These are phyloP conservation scores for Nilaparvata lugens DNA, from an alignment of 1,140 invertebrate species.

Conservation along the genomic window DNA sequence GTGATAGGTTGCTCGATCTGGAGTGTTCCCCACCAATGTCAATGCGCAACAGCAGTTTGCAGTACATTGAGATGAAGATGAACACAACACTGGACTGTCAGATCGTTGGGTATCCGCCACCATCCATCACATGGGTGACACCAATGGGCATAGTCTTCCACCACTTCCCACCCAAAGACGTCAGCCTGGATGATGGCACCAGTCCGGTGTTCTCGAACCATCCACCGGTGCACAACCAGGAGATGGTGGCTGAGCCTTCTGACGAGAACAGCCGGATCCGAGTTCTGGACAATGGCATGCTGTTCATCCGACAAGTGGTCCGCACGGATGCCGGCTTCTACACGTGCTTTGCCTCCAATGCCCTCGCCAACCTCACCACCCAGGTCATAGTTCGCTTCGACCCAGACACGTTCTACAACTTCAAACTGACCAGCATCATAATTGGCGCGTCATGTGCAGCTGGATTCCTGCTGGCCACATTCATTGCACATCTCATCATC, in stretches of 20 bases:
- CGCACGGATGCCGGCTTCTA: slow-evolving; percentile 80
- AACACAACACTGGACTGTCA: slow-evolving; percentile 67
- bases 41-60: slow-evolving; percentile 41
- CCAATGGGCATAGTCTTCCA: slow-evolving; percentile 57
- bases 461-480: slow-evolving; percentile 66
- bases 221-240: slow-evolving; percentile 45
- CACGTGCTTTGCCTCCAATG: slow-evolving; percentile 75
- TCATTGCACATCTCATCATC: slow-evolving; percentile 63
- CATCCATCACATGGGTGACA: slow-evolving; percentile 79
- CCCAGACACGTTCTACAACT: slow-evolving; percentile 66
- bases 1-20: slow-evolving; percentile 37
- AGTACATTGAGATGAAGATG: slow-evolving; percentile 48
- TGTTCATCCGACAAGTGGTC: slow-evolving; percentile 52
- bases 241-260: slow-evolving; percentile 32
- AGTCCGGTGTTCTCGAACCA: slow-evolving; percentile 55
- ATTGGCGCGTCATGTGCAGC: slow-evolving; percentile 69
- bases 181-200: slow-evolving; percentile 50
- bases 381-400: slow-evolving; percentile 67
- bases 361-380: slow-evolving; percentile 62
- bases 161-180: slow-evolving; percentile 57
- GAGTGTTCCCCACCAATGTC: slow-evolving; percentile 54
- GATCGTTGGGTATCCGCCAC: slow-evolving; percentile 63
- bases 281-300: slow-evolving; percentile 55
- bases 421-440: slow-evolving; percentile 73
- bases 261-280: slow-evolving; percentile 27